Evolutionary conservation across 2,113 vertebrate species (phyloP).

Genomic region (Macaca nemestrina): DNA sequence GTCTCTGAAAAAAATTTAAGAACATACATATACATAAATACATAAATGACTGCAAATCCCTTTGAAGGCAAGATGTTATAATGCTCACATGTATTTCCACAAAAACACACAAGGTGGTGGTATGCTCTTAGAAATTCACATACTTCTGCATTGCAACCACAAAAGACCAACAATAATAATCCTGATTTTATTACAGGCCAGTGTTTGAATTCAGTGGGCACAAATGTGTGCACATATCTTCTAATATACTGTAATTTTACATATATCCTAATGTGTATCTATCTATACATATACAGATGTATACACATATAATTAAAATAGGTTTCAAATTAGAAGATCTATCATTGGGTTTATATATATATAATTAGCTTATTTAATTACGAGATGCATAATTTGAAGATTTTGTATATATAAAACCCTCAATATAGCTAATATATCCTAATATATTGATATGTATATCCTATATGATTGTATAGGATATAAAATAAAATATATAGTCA

Average conservation of each 20-base stretch:
- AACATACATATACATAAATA: too few species aligned
- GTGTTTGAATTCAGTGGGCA: not conserved
- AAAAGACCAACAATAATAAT: not conserved
- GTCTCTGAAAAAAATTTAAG: too few species aligned
- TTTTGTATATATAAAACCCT: too few species aligned
- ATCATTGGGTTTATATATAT: not conserved
- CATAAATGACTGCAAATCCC: not conserved
- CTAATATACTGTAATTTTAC: not conserved
- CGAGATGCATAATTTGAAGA: not conserved
- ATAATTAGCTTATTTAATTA: not conserved
- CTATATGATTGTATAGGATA: not conserved
- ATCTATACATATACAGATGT: not conserved
- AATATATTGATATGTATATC: too few species aligned
- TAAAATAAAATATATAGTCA: not conserved
- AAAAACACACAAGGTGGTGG: not conserved
- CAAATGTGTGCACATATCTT: not conserved
- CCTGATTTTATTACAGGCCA: not conserved
- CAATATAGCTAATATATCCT: too few species aligned
- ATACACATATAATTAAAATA: not conserved
- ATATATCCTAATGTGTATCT: not conserved
- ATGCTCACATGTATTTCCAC: not conserved
- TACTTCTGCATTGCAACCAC: accelerated
- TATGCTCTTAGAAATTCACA: not conserved
- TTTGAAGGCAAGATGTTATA: not conserved
- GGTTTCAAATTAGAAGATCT: not conserved